These are phyloP conservation scores for Kryptolebias ocellatus DNA, from an alignment of 2,797 vertebrate species.

Conservation along the genomic window DNA sequence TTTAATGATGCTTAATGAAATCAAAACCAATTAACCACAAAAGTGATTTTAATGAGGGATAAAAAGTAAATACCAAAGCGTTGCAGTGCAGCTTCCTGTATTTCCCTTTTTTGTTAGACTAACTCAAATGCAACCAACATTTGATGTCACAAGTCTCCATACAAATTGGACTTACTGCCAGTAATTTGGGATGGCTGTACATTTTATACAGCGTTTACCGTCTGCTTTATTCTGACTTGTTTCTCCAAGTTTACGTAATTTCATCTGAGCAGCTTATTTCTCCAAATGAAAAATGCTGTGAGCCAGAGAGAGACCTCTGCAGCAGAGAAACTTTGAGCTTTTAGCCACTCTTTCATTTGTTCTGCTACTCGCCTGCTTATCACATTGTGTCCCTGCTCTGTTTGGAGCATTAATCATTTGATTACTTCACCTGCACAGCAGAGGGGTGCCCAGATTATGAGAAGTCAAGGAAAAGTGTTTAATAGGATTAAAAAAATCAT, in stretches of 20 bases:
- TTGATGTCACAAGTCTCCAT: constrained; percentile 65
- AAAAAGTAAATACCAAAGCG: constrained; percentile 57
- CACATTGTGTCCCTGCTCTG: constrained; percentile 57
- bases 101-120: constrained; percentile 50
- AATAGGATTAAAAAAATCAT: constrained; percentile 72
- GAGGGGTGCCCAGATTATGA: constrained; percentile 49
- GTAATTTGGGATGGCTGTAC: constrained; percentile 64
- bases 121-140: constrained; percentile 57
- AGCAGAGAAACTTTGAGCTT: constrained; percentile 63
- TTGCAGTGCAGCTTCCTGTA: constrained; percentile 36
- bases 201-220: constrained; percentile 58
- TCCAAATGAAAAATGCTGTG: constrained; percentile 53
- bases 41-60: constrained; percentile 48
- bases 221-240: constrained; percentile 42
- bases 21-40: constrained; percentile 48
- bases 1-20: constrained; percentile 55
- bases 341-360: constrained; percentile 65
- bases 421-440: constrained; percentile 64
- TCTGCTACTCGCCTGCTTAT: constrained; percentile 66
- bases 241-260: constrained; percentile 58
- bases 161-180: constrained; percentile 50
- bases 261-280: constrained; percentile 62
- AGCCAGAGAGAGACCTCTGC: constrained; percentile 17
- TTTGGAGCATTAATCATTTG: constrained; percentile 61
- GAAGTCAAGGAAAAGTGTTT: constrained; percentile 64